These are phyloP conservation scores for Conomelus anceps DNA, from an alignment of 2,888 invertebrate species.

Conservation along the genomic window DNA sequence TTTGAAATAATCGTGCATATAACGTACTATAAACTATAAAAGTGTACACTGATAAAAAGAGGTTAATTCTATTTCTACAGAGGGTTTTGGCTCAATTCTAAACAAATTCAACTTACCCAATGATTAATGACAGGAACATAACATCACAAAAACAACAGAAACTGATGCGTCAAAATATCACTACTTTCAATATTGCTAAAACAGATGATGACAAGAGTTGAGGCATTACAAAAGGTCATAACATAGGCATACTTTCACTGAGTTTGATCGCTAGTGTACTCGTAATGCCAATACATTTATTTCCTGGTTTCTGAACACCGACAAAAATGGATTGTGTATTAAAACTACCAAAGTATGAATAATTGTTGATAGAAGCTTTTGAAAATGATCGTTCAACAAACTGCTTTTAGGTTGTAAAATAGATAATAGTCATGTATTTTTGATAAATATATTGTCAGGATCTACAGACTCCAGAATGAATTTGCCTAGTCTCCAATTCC, in stretches of 20 bases:
- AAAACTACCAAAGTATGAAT: too few species aligned
- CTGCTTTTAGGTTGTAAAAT: too few species aligned
- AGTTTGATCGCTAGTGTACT: background rate
- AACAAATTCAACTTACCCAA: background rate
- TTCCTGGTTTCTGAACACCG: background rate
- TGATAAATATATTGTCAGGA: too few species aligned
- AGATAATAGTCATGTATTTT: too few species aligned
- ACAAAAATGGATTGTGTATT: background rate
- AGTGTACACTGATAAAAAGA: background rate
- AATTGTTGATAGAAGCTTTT: too few species aligned
- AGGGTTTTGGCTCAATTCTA: background rate
- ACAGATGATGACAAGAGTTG: slow-evolving; percentile 1
- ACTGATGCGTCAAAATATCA: slow-evolving; percentile 2
- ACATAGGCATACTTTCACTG: slow-evolving; percentile 9
- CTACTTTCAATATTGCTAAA: slow-evolving; percentile 11
- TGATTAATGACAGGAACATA: background rate
- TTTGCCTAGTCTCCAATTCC: too few species aligned
- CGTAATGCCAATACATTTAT: background rate
- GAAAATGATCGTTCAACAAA: too few species aligned
- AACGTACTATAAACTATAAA: background rate
- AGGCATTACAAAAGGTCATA: background rate
- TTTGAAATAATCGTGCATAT: too few species aligned
- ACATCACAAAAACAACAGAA: background rate
- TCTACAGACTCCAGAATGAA: too few species aligned
- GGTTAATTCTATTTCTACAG: background rate